phyloP scores from a whole-genome alignment of 1,140 invertebrate genomes.

The Pseudomyrmex cubaensis region DNA sequence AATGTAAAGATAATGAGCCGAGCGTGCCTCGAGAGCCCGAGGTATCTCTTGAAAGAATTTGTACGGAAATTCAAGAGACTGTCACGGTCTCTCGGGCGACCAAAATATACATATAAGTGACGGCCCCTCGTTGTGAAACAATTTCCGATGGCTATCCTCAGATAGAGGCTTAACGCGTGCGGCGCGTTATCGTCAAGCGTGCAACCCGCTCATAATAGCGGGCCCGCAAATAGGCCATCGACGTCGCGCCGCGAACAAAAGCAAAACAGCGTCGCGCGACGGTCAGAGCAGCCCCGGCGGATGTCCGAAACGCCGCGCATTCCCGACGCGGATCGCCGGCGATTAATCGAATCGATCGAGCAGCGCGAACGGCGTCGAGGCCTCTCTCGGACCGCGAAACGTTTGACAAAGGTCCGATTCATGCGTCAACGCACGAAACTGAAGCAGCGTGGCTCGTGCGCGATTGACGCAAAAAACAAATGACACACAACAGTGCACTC shows the following conservation, averaged over 20 bases:
- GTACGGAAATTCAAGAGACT: background rate
- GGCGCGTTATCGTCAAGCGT: constrained; percentile 45
- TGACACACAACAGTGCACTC: constrained; percentile 27
- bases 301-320: constrained; percentile 60
- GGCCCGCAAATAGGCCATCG: constrained; percentile 52
- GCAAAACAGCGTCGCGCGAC: constrained; percentile 43
- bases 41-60: background rate
- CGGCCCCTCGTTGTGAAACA: background rate
- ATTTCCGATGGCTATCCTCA: constrained; percentile 50
- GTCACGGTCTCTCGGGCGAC: background rate
- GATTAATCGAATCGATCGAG: constrained; percentile 60
- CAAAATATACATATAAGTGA: constrained; percentile 9
- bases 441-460: too few relatives aligned
- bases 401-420: constrained; percentile 42
- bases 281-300: constrained; percentile 29
- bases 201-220: constrained; percentile 45
- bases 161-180: constrained; percentile 1
- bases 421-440: constrained; percentile 28
- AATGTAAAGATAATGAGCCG: constrained; percentile 1
- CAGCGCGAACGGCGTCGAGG: background rate
- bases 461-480: constrained; percentile 17
- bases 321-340: constrained; percentile 57
- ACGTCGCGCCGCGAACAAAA: constrained; percentile 49
- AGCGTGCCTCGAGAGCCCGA: background rate
- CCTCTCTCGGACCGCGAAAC: background rate